Evolutionary conservation across 2,797 vertebrate genomes (phyloP).

Genomic region (Argyrosomus regius): DNA sequence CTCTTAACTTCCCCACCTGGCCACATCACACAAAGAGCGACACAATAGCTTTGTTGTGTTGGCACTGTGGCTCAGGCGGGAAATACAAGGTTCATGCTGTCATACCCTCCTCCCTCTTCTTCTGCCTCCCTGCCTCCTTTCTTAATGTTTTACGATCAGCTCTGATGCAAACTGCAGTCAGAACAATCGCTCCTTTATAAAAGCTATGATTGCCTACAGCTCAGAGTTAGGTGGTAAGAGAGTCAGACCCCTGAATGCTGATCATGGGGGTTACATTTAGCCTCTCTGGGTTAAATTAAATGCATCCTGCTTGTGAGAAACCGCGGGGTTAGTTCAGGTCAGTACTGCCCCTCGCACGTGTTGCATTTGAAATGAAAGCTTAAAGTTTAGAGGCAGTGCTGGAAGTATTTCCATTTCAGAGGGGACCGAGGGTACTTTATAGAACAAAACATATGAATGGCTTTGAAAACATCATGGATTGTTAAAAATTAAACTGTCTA

Average conservation of each 20-base stretch:
- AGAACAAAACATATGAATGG: too few relatives aligned
- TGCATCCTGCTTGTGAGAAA: conserved; percentile 25
- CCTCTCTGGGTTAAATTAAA: conserved; percentile 45
- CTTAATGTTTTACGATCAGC: conserved; percentile 47
- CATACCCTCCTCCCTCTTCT: conserved; percentile 10
- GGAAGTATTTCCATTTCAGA: too few relatives aligned
- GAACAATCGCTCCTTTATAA: conserved; percentile 67
- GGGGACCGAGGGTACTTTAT: too few relatives aligned
- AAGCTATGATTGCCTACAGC: conserved; percentile 39
- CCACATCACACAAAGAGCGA: conserved; percentile 56
- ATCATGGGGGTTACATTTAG: conserved; percentile 41
- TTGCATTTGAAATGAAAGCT: conserved; percentile 1
- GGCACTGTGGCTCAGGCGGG: conserved; percentile 45
- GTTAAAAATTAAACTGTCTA: too few relatives aligned
- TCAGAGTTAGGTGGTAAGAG: conserved; percentile 18
- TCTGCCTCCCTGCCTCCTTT: neutral
- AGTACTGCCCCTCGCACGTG: neutral
- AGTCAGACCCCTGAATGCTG: conserved; percentile 32
- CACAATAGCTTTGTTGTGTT: conserved; percentile 72
- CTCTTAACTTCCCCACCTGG: conserved; percentile 38
- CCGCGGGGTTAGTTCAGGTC: conserved; percentile 26
- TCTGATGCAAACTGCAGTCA: conserved; percentile 47
- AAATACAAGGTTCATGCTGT: conserved; percentile 64
- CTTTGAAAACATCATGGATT: too few relatives aligned
- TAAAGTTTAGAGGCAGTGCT: too few relatives aligned